Evolutionary conservation across 2,888 invertebrate genomes (phyloP).

Genomic region (Acleris sparsana): DNA sequence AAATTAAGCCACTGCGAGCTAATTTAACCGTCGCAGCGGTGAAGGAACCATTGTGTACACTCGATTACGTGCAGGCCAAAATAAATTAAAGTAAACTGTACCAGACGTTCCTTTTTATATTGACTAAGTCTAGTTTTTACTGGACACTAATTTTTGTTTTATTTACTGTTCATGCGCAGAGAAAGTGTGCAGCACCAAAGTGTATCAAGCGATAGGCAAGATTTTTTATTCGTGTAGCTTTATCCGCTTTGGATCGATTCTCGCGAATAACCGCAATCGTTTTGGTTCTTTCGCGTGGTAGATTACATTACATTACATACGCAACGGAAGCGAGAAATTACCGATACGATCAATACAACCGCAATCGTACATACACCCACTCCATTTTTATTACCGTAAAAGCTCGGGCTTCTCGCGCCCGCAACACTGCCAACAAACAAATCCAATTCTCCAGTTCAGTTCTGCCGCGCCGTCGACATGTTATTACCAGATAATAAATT

Average conservation of each 20-base stretch:
- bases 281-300: conserved; percentile 64
- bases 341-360: conserved; percentile 44
- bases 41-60: conserved; percentile 12
- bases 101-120: conserved; percentile 16
- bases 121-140: conserved; percentile 28
- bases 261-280: conserved; percentile 61
- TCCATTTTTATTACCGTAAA: conserved; percentile 28
- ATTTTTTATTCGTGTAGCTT: conserved; percentile 31
- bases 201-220: conserved; percentile 28
- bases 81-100: conserved; percentile 13
- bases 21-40: conserved; percentile 7
- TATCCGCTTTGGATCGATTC: conserved; percentile 59
- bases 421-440: conserved; percentile 21
- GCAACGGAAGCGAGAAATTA: conserved; percentile 58
- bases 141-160: conserved; percentile 24
- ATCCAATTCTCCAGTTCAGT: conserved; percentile 20
- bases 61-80: conserved; percentile 17
- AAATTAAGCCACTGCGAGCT: conserved; percentile 27
- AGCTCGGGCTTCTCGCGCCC: conserved; percentile 17
- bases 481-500: conserved; percentile 37
- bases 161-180: conserved; percentile 35
- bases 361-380: conserved; percentile 45
- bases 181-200: conserved; percentile 33
- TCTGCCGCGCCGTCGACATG: conserved; percentile 21
- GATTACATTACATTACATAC: conserved; percentile 58